These are phyloP conservation scores for Rhipidura dahli DNA, from an alignment of 2,113 vertebrate species.

Conservation along the genomic window DNA sequence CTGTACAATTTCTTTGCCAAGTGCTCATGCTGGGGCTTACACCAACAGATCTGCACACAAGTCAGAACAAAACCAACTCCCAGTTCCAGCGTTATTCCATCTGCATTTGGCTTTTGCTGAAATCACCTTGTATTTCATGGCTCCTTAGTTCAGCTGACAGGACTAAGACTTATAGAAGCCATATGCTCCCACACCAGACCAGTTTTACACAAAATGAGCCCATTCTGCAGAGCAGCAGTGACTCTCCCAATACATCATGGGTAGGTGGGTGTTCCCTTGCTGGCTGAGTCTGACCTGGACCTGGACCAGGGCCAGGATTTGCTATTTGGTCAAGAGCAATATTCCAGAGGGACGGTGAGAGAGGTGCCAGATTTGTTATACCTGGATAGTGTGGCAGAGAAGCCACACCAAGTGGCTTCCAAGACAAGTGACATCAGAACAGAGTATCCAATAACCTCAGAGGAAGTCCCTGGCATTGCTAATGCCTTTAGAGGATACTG, in stretches of 20 bases:
- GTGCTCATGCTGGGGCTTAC: not conserved
- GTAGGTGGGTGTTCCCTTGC: rapidly evolving
- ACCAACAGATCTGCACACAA: not conserved
- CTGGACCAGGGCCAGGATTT: not conserved
- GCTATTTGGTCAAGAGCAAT: not conserved
- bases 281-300: not conserved
- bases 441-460: not conserved
- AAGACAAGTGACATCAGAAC: not conserved
- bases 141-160: not conserved
- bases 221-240: not conserved
- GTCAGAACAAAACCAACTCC: not conserved
- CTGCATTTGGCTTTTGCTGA: not conserved
- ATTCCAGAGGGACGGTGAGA: rapidly evolving
- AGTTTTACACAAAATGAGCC: not conserved
- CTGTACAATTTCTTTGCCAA: not conserved
- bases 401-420: not conserved
- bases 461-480: not conserved
- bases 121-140: not conserved
- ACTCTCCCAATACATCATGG: not conserved
- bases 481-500: not conserved
- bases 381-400: not conserved
- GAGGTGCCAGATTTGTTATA: not conserved
- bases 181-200: not conserved
- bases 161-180: not conserved
- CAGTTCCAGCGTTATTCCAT: not conserved